Evolutionary conservation across 2,113 vertebrate species (phyloP).

Genomic region (Casuarius casuarius): DNA sequence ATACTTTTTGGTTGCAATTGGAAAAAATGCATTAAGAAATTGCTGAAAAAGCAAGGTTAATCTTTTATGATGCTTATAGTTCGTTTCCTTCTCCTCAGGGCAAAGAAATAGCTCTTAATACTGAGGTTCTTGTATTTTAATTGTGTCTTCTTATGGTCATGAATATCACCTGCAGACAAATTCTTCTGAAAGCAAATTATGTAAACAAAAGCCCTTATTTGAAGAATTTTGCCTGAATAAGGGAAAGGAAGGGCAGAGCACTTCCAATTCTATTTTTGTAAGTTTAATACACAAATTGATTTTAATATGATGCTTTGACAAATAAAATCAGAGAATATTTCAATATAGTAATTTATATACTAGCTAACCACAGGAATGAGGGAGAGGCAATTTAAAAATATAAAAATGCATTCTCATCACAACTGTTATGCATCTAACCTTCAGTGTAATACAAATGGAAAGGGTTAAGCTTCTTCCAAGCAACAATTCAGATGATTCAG

Average conservation of each 20-base stretch:
- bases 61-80: neutral
- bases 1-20: neutral
- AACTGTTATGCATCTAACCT: neutral
- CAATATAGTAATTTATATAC: neutral
- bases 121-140: neutral
- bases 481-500: neutral
- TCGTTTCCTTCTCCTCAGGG: neutral
- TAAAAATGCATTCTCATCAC: neutral
- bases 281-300: neutral
- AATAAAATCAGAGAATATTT: neutral
- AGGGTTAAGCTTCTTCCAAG: neutral
- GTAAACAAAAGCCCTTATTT: neutral
- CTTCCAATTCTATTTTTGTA: neutral
- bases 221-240: neutral
- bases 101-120: neutral
- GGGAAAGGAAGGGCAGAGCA: neutral
- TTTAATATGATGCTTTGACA: neutral
- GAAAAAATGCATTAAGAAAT: neutral
- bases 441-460: neutral
- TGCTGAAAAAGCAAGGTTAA: neutral
- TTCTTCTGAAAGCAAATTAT: neutral
- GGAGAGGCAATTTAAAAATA: neutral
- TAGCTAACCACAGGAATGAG: neutral
- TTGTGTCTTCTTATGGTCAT: neutral
- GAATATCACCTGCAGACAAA: neutral